Evolutionary conservation across 2,797 vertebrate genomes (phyloP), one percentile per base, ranked within the genome.

Genomic region (Lithobates pipiens): DNA sequence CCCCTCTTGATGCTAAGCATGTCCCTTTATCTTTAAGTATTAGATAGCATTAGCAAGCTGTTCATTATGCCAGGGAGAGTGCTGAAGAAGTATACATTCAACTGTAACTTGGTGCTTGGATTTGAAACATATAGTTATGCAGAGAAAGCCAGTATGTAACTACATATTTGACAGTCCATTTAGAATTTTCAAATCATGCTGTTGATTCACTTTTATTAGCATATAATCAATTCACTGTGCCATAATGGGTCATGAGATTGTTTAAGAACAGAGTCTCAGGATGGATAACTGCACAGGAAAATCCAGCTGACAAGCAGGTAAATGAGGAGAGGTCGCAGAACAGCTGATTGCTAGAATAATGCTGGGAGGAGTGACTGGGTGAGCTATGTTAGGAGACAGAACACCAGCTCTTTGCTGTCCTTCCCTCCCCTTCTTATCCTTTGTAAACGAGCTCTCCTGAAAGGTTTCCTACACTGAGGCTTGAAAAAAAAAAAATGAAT

Each of bases 351-450:
- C 80, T 72, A 69, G 57, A 65, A 75, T 65, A 65, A 29, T 68
- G 69, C 42, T 83, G 69, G 86, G 86, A 80, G 86, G 86, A 87
- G 86, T 87, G 86, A 75, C 70, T 87, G 80, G 34, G 79, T 74
- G 77, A 80, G 77, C 77, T 75, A 67, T 73, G 75, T 68, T 76
- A 76, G 63, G 57, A 87, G 76, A 83, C 34, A 72, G 76, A 75
- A 78, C 84, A 76, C 73, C 76, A 87, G 76, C 76, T 83, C 34
- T 42, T 69, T 77, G 79, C 76, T 80, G 42, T 61, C 81, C 44
- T 77, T 72, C 85, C 85, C 80, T 86, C 85, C 85, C 85, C 79
- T 77, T 72, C 76, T 77, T 73, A 72, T 77, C 36, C 80, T 74
- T 46, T 78, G 57, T 46, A 80, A 71, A 80, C 65, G 0, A 78